These are phyloP conservation scores for Eleutherodactylus coqui DNA, from an alignment of 2,797 vertebrate genomes.

Conservation along the genomic window DNA sequence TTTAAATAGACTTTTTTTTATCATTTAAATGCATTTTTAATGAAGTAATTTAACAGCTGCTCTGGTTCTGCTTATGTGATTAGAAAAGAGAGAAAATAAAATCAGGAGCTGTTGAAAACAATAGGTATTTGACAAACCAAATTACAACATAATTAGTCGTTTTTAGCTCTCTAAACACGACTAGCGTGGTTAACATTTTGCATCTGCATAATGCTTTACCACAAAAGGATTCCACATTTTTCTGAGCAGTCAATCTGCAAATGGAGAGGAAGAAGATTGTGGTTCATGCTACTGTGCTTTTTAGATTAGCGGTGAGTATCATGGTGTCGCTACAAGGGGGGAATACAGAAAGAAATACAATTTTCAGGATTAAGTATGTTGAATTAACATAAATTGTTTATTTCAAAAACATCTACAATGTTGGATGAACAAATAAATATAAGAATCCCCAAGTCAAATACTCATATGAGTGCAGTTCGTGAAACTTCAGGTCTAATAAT, in stretches of 20 bases:
- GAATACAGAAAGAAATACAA: background rate
- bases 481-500: background rate
- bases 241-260: background rate
- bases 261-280: background rate
- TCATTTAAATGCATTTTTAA: constrained; percentile 61
- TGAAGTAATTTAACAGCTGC: constrained; percentile 57
- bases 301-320: background rate
- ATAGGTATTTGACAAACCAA: constrained; percentile 51
- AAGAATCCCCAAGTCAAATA: background rate
- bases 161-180: constrained; percentile 49
- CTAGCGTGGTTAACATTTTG: constrained; percentile 28
- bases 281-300: background rate
- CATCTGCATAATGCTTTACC: constrained; percentile 16
- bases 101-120: constrained; percentile 50
- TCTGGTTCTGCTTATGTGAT: constrained; percentile 56
- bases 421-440: background rate
- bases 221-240: background rate
- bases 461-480: background rate
- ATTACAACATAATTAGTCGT: constrained; percentile 50
- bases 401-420: background rate
- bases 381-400: background rate
- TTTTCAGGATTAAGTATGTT: background rate
- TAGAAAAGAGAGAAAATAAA: constrained; percentile 54
- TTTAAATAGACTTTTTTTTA: constrained; percentile 56
- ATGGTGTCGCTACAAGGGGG: background rate